Base-by-base conservation (phyloP, 2,888 invertebrate species). In the Eumerus sabulonum region DNA sequence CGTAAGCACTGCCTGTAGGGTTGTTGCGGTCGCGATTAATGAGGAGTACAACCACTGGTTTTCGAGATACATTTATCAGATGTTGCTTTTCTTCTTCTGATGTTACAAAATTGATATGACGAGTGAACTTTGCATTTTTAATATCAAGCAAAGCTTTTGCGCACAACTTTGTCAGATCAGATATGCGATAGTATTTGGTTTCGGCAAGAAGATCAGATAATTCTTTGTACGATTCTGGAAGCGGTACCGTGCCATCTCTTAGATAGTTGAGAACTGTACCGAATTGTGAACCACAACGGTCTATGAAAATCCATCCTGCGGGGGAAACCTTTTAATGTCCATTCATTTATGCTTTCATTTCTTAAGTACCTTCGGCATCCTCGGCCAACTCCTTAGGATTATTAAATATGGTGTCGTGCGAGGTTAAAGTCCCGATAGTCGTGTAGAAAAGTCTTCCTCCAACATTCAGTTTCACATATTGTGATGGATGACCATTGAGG, bases 341-440 rank as follows among this genome's bases (percentile, higher is more conserved):
- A n/a, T n/a, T n/a, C n/a, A n/a, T n/a, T n/a, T n/a, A n/a, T n/a
- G n/a, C n/a, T n/a, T n/a, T n/a, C n/a, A n/a, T n/a, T n/a, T n/a
- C n/a, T n/a, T n/a, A n/a, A n/a, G n/a, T n/a, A 97, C 98, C 98
- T 92, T 99, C 98, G 1, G 97, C 94, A 90, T 99, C 98, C 98
- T 98, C 97, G 98, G 97, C 85, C 98, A 92, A 5, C 98, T 98
- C 90, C 98, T 98, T 85, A 99, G 99, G 98, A 99, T 99, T 98
- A 85, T 98, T 92, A 42, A 99, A 90, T 98, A 99, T 99, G 54
- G 97, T 98, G 88, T 99, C 99, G 90, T 97, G 96, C 90, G 98
- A 99, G 1, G 97, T 97, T 47, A 99, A 90, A n/a, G 99, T 99
- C 56, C 97, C 97, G 86, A 99, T 96, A 0, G 99, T 99, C 1